These are phyloP conservation scores for Limnephilus lunatus DNA, from an alignment of 2,888 invertebrate genomes.

Conservation along the genomic window DNA sequence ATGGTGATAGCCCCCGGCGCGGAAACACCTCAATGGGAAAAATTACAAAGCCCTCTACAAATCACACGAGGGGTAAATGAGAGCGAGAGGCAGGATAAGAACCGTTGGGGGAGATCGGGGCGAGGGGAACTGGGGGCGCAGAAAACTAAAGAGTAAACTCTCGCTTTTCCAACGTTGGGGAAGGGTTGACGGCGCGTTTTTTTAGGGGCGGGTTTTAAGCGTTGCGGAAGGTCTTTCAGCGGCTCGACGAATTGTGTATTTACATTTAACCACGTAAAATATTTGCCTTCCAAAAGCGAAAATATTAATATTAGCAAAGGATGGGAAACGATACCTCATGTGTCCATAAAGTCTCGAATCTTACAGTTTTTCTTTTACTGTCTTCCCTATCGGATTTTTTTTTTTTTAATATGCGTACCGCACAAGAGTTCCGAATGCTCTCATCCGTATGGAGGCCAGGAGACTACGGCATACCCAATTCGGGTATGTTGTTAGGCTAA, in stretches of 20 bases:
- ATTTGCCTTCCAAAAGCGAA: neutral
- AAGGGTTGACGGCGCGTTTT: slow-evolving; percentile 35
- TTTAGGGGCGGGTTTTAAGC: neutral
- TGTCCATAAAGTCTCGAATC: no score
- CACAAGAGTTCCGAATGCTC: no score
- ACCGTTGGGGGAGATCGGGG: neutral
- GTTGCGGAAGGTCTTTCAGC: slow-evolving; percentile 16
- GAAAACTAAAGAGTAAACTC: neutral
- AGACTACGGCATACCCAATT: no score
- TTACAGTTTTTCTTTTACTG: no score
- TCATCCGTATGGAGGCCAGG: no score
- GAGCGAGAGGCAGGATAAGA: slow-evolving; percentile 26
- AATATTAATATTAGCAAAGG: no score
- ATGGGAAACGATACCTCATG: no score
- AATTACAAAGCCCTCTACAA: slow-evolving; percentile 62
- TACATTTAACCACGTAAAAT: neutral
- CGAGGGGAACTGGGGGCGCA: neutral
- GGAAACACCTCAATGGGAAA: slow-evolving; percentile 61
- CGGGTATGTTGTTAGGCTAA: no score
- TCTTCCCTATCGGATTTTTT: no score
- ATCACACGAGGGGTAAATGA: slow-evolving; percentile 56
- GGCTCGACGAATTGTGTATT: neutral
- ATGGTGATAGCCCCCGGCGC: slow-evolving; percentile 37
- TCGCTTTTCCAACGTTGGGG: slow-evolving; percentile 2
- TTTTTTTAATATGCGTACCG: no score